Conservation (phyloP, 92 coral and sea anemone genomes). For the Muricea muricata region DNA sequence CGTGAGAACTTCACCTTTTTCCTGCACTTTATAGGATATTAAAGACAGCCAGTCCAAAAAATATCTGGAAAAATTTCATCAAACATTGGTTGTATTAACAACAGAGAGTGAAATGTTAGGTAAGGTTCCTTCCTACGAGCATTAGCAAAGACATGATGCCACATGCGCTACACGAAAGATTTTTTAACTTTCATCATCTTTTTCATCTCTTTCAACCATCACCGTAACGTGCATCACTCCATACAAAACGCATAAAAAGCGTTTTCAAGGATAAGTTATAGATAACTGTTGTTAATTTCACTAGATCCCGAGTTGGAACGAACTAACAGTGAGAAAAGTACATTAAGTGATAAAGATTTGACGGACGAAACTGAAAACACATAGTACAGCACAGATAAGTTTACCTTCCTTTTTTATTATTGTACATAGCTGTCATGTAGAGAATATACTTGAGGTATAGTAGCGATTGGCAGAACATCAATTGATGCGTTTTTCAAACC, state of each 20-base stretch:
- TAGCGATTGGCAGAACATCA: no score
- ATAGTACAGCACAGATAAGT: background rate
- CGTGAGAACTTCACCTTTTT: no score
- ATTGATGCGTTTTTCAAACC: no score
- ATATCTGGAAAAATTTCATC: conserved; percentile 77
- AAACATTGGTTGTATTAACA: conserved; percentile 46
- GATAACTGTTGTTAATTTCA: background rate
- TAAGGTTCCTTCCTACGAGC: background rate
- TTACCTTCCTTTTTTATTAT: background rate
- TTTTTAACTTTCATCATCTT: background rate
- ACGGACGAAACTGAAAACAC: background rate
- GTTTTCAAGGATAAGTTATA: background rate
- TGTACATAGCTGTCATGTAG: no score
- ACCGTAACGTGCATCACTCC: no score
- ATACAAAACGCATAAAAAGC: background rate
- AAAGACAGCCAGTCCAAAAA: conserved; percentile 70
- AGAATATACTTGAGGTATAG: no score
- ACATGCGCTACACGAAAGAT: background rate
- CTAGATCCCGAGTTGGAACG: background rate
- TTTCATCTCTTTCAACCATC: no score
- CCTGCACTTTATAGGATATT: conserved; percentile 59
- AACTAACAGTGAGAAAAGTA: background rate
- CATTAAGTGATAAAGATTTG: background rate
- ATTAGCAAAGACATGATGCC: no score
- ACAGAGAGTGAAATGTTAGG: conserved; percentile 1